These are phyloP conservation scores for Sebastes fasciatus DNA, from an alignment of 2,113 vertebrate genomes.

Conservation along the genomic window DNA sequence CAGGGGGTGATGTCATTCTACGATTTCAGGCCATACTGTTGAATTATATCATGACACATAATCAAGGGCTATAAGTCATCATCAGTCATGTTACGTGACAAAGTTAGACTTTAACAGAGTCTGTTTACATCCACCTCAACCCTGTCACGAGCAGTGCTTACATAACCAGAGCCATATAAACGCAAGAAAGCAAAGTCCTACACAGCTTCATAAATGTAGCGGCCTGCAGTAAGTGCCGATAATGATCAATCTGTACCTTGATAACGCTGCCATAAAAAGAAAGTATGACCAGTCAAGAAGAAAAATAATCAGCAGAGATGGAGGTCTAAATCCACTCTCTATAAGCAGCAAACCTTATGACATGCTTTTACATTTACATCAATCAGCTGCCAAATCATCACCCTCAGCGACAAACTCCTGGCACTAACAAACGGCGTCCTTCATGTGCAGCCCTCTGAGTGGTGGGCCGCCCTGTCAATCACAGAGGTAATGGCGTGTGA, in stretches of 20 bases:
- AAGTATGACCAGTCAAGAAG: constrained; percentile 47
- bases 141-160: constrained; percentile 54
- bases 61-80: constrained; percentile 54
- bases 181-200: constrained; percentile 44
- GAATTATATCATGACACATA: constrained; percentile 44
- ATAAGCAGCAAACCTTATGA: constrained; percentile 34
- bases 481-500: constrained; percentile 86
- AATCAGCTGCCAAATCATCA: constrained; percentile 60
- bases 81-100: constrained; percentile 53
- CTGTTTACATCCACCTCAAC: constrained; percentile 52
- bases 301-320: constrained; percentile 40
- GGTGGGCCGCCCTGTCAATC: constrained; percentile 89
- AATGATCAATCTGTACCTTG: constrained; percentile 37
- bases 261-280: constrained; percentile 43
- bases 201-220: constrained; percentile 38
- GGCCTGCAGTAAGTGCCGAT: constrained; percentile 21
- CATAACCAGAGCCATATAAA: constrained; percentile 55
- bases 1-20: constrained; percentile 1
- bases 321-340: constrained; percentile 23
- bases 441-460: constrained; percentile 65
- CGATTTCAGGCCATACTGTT: background rate
- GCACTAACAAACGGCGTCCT: constrained; percentile 31
- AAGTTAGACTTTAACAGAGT: constrained; percentile 50
- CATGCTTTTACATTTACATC: constrained; percentile 53
- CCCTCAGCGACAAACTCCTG: constrained; percentile 59